Conservation (phyloP, 2,797 vertebrate species). For the Chaunax sp. region DNA sequence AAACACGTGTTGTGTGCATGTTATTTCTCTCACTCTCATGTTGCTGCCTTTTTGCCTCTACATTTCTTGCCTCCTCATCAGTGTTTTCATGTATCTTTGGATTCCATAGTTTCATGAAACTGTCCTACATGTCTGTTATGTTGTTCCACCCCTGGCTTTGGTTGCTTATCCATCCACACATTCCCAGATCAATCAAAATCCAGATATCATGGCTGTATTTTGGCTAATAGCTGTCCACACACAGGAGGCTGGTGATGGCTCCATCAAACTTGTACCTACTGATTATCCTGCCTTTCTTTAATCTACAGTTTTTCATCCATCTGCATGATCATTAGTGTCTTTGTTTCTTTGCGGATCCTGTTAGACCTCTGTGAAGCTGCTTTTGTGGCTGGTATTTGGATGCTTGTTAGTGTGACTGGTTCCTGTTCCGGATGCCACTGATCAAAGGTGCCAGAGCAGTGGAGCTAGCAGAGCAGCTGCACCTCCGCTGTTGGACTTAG, state of each 20-base stretch:
- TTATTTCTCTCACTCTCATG: neutral
- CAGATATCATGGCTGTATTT: too few relatives aligned
- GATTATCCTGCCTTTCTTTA: neutral
- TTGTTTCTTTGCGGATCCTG: neutral
- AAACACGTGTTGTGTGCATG: neutral
- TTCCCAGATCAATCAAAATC: too few relatives aligned
- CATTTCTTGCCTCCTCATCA: neutral
- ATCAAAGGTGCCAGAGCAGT: too few relatives aligned
- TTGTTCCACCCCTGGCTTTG: too few relatives aligned
- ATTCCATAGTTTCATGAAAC: neutral
- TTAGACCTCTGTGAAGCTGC: neutral
- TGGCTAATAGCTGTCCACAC: neutral
- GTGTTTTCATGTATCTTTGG: neutral
- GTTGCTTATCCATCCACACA: too few relatives aligned
- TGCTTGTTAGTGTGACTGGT: conserved; percentile 1
- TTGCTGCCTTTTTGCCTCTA: neutral
- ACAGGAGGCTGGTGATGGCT: neutral
- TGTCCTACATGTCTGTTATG: neutral
- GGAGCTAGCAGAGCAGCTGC: too few relatives aligned
- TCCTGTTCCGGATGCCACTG: conserved; percentile 6
- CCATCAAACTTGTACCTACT: too few relatives aligned
- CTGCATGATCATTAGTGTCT: neutral
- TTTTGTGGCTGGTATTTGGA: neutral
- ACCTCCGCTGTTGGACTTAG: too few relatives aligned
- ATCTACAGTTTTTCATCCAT: neutral